These are phyloP conservation scores for Bactericera cockerelli DNA, from an alignment of 1,140 invertebrate genomes.

Conservation along the genomic window DNA sequence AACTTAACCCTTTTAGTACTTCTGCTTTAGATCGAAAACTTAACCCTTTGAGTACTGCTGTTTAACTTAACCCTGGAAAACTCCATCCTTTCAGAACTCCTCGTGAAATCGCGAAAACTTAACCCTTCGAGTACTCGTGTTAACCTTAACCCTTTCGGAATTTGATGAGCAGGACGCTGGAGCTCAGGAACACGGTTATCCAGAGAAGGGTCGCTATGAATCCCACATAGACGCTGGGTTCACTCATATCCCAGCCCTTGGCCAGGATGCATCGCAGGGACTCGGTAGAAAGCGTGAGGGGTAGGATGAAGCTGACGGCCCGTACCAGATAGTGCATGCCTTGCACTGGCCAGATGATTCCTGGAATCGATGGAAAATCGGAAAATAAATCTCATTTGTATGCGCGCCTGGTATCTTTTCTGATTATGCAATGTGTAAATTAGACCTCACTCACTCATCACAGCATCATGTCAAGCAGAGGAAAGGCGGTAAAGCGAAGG, in stretches of 20 bases:
- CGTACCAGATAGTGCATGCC: conserved; percentile 68
- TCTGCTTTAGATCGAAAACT: no score
- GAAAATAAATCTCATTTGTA: conserved; percentile 1
- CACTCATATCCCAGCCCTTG: conserved; percentile 67
- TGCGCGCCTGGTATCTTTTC: background rate
- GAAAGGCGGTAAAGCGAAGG: no score
- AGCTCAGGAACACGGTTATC: conserved; percentile 69
- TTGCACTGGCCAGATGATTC: conserved; percentile 78
- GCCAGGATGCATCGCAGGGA: conserved; percentile 76
- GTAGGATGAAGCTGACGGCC: conserved; percentile 67
- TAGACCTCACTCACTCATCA: background rate
- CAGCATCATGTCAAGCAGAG: no score
- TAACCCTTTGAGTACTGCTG: no score
- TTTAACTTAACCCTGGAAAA: no score
- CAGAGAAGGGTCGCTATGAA: conserved; percentile 75
- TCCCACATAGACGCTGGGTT: conserved; percentile 73
- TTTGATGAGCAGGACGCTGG: conserved; percentile 62
- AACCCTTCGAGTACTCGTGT: no score
- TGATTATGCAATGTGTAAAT: background rate
- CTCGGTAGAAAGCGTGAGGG: conserved; percentile 79
- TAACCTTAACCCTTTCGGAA: conserved; percentile 57
- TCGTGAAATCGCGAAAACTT: no score
- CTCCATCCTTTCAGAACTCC: no score
- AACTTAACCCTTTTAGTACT: no score
- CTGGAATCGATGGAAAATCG: conserved; percentile 26